Evolutionary conservation across 2,888 invertebrate genomes (phyloP).

Genomic region (Pyralis farinalis): DNA sequence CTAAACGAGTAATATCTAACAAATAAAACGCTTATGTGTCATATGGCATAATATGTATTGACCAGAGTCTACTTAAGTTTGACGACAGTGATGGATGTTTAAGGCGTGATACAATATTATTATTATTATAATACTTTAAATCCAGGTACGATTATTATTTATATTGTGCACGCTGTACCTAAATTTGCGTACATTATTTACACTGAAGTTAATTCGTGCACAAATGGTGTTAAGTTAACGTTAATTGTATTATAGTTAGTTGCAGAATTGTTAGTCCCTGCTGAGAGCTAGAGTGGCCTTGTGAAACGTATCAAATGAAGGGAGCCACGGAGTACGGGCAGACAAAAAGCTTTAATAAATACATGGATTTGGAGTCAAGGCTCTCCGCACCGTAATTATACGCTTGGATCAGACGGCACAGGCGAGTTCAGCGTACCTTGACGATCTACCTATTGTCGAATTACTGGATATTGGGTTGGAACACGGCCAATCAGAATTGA

Average conservation of each 20-base stretch:
- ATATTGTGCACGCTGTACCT: too few species aligned
- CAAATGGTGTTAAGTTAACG: too few species aligned
- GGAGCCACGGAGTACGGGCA: background rate
- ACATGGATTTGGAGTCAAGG: constrained; percentile 22
- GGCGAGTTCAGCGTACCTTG: constrained; percentile 26
- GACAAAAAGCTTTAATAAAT: constrained; percentile 16
- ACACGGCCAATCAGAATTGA: background rate
- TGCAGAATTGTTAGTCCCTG: constrained; percentile 7
- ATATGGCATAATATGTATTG: too few species aligned
- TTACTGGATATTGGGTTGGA: constrained; percentile 10
- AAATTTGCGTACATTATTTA: too few species aligned
- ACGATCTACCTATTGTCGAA: constrained; percentile 14
- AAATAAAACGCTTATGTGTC: too few species aligned
- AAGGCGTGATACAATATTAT: too few species aligned
- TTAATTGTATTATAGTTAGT: background rate
- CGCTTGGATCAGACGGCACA: constrained; percentile 10
- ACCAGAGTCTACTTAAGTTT: too few species aligned
- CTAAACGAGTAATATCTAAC: too few species aligned
- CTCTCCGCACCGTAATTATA: constrained; percentile 1
- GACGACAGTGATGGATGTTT: too few species aligned
- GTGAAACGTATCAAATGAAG: constrained; percentile 6
- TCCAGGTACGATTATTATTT: too few species aligned
- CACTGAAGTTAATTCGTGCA: too few species aligned
- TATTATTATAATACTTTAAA: too few species aligned
- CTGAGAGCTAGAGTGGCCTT: constrained; percentile 5